Conservation (phyloP, 1,140 invertebrate species). For the Neodiprion lecontei region DNA sequence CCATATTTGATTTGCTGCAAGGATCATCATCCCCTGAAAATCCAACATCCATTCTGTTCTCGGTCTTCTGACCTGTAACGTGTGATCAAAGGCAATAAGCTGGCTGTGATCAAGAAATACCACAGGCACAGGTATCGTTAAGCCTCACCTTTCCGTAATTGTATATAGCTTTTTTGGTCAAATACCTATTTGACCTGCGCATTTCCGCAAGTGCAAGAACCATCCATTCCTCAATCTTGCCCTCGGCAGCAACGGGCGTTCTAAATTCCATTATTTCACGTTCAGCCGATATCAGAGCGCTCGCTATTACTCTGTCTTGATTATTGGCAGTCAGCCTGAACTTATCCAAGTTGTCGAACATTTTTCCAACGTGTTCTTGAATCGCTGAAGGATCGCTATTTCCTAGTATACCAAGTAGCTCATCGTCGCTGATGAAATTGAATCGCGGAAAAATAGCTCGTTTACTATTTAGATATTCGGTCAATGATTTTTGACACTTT, state of each 20-base stretch:
- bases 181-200: conserved; percentile 81
- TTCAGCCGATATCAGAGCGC: conserved; percentile 85
- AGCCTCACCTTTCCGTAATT: conserved; percentile 80
- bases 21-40: conserved; percentile 87
- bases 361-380: conserved; percentile 93
- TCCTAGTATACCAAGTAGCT: conserved; percentile 88
- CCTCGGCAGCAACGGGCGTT: conserved; percentile 62
- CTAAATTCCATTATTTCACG: conserved; percentile 87
- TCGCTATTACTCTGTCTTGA: conserved; percentile 69
- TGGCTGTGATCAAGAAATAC: conserved; percentile 62
- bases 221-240: conserved; percentile 92
- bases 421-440: conserved; percentile 93
- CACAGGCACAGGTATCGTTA: conserved; percentile 41
- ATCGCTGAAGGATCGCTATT: conserved; percentile 80
- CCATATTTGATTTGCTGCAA: conserved; percentile 89
- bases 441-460: conserved; percentile 87
- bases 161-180: conserved; percentile 88
- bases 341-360: conserved; percentile 89
- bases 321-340: conserved; percentile 71
- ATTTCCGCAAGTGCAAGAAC: conserved; percentile 82
- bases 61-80: conserved; percentile 48
- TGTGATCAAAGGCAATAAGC: conserved; percentile 25
- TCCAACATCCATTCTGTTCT: conserved; percentile 86
- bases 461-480: conserved; percentile 88
- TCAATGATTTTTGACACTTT: conserved; percentile 89